phyloP scores from a whole-genome alignment of 2,888 invertebrate genomes.

The Sepiola atlantica region DNA sequence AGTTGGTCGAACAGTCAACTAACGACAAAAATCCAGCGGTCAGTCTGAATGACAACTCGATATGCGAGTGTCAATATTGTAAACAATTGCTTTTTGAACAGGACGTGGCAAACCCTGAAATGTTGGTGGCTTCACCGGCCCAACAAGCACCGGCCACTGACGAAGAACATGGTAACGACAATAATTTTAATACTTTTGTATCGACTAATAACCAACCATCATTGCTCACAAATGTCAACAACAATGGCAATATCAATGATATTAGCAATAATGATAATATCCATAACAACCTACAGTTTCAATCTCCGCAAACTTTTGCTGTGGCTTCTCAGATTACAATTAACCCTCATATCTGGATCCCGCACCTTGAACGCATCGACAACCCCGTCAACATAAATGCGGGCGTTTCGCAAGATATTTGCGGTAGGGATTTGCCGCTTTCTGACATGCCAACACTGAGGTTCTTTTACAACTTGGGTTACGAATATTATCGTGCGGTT shows the following conservation, averaged over 20 bases:
- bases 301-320: not conserved
- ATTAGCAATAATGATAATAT: constrained; percentile 33
- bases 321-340: constrained; percentile 8
- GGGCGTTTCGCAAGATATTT: constrained; percentile 35
- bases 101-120: constrained; percentile 6
- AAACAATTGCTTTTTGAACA: constrained; percentile 38
- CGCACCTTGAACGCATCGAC: not conserved
- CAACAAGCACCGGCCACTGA: not conserved
- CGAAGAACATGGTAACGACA: not conserved
- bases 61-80: constrained; percentile 40
- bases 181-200: not conserved
- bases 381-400: not conserved
- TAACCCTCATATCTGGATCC: constrained; percentile 43
- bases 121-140: not conserved
- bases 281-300: not conserved
- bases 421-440: constrained; percentile 23
- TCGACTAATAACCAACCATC: not conserved
- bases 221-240: not conserved
- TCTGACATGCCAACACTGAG: constrained; percentile 41
- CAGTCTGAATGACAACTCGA: not conserved
- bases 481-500: constrained; percentile 24
- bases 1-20: not conserved
- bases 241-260: not conserved
- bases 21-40: not conserved
- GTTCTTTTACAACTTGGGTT: constrained; percentile 41